These are phyloP conservation scores for Ellobium chinense DNA, from an alignment of 2,888 invertebrate species.

Conservation along the genomic window DNA sequence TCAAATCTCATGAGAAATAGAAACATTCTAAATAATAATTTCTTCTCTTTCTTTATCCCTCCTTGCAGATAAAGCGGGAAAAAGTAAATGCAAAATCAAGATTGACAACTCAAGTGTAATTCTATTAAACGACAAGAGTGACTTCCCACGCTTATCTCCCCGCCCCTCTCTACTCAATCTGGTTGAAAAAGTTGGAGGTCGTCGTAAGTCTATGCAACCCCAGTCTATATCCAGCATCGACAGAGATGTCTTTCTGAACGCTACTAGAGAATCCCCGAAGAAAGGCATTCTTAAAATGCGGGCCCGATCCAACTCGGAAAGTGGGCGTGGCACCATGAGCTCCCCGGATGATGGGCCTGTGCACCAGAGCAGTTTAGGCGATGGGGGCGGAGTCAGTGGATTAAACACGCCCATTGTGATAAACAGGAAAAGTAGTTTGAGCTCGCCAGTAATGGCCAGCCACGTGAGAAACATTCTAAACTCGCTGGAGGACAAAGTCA, in stretches of 20 bases:
- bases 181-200: slow-evolving; percentile 34
- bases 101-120: slow-evolving; percentile 63
- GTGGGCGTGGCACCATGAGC: slow-evolving; percentile 37
- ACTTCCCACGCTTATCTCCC: slow-evolving; percentile 54
- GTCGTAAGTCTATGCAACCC: slow-evolving; percentile 39
- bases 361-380: not conserved
- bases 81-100: slow-evolving; percentile 67
- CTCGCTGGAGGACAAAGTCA: slow-evolving; percentile 33
- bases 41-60: no score
- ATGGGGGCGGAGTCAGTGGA: not conserved
- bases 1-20: no score
- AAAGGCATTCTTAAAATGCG: slow-evolving; percentile 34
- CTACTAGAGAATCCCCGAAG: slow-evolving; percentile 14
- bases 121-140: slow-evolving; percentile 54
- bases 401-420: slow-evolving; percentile 38
- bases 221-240: slow-evolving; percentile 15
- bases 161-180: slow-evolving; percentile 52
- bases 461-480: slow-evolving; percentile 42
- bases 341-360: slow-evolving; percentile 9
- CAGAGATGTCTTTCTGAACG: slow-evolving; percentile 6
- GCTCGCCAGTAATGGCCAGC: slow-evolving; percentile 39
- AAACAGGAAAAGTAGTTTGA: slow-evolving; percentile 41
- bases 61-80: slow-evolving; percentile 62
- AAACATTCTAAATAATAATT: no score
- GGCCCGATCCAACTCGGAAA: slow-evolving; percentile 43